Evolutionary conservation across 2,797 vertebrate genomes (phyloP).

Genomic region (Sebastes nivosus): DNA sequence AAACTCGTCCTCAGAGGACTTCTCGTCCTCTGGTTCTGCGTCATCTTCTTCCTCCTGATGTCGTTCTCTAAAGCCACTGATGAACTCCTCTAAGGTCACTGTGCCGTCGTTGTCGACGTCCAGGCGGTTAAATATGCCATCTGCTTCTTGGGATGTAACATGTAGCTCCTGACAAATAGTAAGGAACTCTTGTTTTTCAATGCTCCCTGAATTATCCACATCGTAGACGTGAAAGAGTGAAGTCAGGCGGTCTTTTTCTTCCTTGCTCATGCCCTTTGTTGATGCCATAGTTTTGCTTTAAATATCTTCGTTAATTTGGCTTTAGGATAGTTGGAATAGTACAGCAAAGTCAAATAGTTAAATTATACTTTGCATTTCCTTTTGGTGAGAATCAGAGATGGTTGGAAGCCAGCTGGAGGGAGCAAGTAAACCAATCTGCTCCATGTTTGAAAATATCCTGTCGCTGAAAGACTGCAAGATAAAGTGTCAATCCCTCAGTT

Average conservation of each 20-base stretch:
- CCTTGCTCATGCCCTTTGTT: slow-evolving; percentile 17
- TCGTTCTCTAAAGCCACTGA: slow-evolving; percentile 52
- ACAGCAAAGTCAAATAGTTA: neutral
- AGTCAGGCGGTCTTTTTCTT: slow-evolving; percentile 40
- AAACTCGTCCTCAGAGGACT: neutral
- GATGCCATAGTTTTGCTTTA: slow-evolving; percentile 35
- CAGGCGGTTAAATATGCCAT: slow-evolving; percentile 52
- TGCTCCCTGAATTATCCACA: slow-evolving; percentile 58
- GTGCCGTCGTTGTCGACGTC: slow-evolving; percentile 52
- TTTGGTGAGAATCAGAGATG: neutral
- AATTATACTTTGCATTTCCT: neutral
- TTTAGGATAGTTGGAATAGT: neutral
- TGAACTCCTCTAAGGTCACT: slow-evolving; percentile 65
- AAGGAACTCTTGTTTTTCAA: slow-evolving; percentile 61
- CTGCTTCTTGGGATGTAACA: slow-evolving; percentile 31
- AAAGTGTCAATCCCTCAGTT: neutral
- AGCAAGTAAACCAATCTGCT: neutral
- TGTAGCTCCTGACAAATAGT: slow-evolving; percentile 61
- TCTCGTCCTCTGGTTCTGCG: neutral
- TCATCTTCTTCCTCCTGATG: neutral
- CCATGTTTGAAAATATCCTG: neutral
- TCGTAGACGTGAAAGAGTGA: slow-evolving; percentile 58
- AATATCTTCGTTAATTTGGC: neutral
- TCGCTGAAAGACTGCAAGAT: neutral
- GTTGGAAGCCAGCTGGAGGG: neutral